These are phyloP conservation scores for Chitala chitala DNA, from an alignment of 2,113 vertebrate genomes.

Conservation along the genomic window DNA sequence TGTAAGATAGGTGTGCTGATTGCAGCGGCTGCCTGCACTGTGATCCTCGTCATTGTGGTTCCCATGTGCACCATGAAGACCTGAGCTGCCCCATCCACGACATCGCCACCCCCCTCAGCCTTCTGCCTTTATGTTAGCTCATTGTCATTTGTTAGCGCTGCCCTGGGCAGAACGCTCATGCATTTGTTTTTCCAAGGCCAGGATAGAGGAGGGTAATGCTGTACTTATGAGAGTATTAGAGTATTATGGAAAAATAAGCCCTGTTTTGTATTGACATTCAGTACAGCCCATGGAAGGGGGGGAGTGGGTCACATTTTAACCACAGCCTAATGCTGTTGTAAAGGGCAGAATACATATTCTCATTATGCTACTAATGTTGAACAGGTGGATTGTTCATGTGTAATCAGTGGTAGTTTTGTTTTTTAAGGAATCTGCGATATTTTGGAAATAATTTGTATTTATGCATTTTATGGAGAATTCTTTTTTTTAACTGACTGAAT, in stretches of 20 bases:
- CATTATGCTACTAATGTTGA: neutral
- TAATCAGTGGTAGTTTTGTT: slow-evolving; percentile 2
- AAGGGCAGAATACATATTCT: neutral
- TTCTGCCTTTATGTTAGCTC: neutral
- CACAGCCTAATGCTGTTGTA: neutral
- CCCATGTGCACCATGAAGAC: slow-evolving; percentile 81
- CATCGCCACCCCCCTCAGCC: neutral
- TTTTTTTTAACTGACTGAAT: slow-evolving; percentile 1
- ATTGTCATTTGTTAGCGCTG: neutral
- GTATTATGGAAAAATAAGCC: neutral
- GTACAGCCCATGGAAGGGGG: neutral
- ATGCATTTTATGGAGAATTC: slow-evolving; percentile 6
- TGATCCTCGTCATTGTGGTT: slow-evolving; percentile 84
- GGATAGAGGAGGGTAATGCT: neutral
- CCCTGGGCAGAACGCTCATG: neutral
- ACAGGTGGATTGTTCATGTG: neutral
- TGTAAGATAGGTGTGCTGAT: slow-evolving; percentile 84
- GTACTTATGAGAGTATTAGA: neutral
- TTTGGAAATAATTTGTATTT: slow-evolving; percentile 16
- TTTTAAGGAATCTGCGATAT: slow-evolving; percentile 14
- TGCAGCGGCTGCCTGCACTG: slow-evolving; percentile 62
- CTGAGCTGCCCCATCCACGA: slow-evolving; percentile 48
- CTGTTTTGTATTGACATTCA: neutral
- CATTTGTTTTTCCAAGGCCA: neutral
- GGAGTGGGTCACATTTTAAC: neutral